Evolutionary conservation across 2,113 vertebrate genomes (phyloP).

Genomic region (Puntigrus tetrazona): DNA sequence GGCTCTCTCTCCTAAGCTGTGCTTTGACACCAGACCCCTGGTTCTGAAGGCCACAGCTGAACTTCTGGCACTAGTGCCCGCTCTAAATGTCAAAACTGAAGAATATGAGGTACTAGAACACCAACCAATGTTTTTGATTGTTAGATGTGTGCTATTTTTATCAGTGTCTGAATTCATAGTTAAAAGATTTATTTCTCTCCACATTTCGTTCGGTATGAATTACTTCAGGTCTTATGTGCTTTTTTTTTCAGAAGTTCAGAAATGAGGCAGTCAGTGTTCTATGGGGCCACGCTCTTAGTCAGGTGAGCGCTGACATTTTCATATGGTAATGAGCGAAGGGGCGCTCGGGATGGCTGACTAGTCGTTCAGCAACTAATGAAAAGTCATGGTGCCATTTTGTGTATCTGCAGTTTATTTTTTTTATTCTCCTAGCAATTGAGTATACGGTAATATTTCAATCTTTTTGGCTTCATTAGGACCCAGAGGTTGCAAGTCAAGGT

Average conservation of each 20-base stretch:
- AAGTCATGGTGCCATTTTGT: not conserved
- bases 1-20: slow-evolving; percentile 83
- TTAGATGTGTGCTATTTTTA: not conserved
- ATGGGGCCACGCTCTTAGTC: slow-evolving; percentile 84
- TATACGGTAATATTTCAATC: not conserved
- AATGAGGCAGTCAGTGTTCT: slow-evolving; percentile 84
- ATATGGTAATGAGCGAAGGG: not conserved
- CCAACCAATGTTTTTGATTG: not conserved
- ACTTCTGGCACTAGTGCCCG: slow-evolving; percentile 88
- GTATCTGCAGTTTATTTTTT: not conserved
- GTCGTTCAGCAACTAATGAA: not conserved
- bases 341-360: not conserved
- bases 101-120: slow-evolving; percentile 83
- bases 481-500: slow-evolving; percentile 80
- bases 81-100: slow-evolving; percentile 83
- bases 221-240: slow-evolving; percentile 31
- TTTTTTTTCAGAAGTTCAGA: slow-evolving; percentile 83
- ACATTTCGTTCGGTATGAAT: not conserved
- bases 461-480: slow-evolving; percentile 72
- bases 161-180: not conserved
- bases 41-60: slow-evolving; percentile 84
- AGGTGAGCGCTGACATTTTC: slow-evolving; percentile 70
- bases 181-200: not conserved
- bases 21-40: slow-evolving; percentile 82
- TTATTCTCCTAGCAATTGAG: not conserved